Evolutionary conservation across 2,888 invertebrate species (phyloP).

Genomic region (Odontomyia ornata): DNA sequence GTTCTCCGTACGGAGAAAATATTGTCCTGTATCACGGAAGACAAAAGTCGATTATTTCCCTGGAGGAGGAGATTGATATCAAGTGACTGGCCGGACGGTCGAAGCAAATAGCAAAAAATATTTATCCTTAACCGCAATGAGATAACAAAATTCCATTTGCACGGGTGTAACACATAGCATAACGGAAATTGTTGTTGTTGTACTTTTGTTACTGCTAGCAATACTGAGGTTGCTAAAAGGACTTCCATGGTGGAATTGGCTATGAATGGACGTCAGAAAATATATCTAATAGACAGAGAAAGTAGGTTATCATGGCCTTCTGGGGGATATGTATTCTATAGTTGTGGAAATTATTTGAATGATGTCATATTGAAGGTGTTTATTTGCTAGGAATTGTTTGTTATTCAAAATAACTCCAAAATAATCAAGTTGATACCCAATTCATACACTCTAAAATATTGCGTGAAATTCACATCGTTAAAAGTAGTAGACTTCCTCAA

Average conservation of each 20-base stretch:
- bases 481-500: too few relatives aligned
- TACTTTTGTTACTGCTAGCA: neutral
- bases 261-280: too few relatives aligned
- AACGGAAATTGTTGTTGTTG: neutral
- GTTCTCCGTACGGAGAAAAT: neutral
- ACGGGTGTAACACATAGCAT: neutral
- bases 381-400: too few relatives aligned
- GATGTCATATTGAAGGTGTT: neutral
- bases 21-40: neutral
- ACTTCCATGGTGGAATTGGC: neutral
- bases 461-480: too few relatives aligned
- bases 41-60: conserved; percentile 20
- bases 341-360: neutral
- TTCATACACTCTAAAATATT: too few relatives aligned
- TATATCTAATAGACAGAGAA: neutral
- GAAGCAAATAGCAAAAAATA: neutral
- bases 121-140: conserved; percentile 8
- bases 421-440: too few relatives aligned
- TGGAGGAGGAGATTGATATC: neutral
- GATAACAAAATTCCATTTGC: conserved; percentile 15
- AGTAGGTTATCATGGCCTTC: neutral
- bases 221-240: neutral
- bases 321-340: neutral
- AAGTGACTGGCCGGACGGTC: neutral
- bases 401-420: too few relatives aligned